Evolutionary conservation across 1,140 invertebrate species (phyloP).

Genomic region (Teleopsis dalmanni): DNA sequence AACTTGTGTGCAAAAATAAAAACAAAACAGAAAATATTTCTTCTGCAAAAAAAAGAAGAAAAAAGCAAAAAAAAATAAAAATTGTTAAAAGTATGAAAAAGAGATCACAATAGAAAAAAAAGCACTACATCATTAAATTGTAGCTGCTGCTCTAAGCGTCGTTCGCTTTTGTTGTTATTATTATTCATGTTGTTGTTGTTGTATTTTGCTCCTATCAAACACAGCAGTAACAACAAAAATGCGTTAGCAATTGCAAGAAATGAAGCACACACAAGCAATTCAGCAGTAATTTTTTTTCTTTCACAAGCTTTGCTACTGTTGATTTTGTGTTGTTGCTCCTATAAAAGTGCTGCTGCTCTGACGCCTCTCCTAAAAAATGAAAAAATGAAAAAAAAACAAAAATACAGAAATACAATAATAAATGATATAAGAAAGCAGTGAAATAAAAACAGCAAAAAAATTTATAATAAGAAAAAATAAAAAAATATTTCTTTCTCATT

Average conservation of each 20-base stretch:
- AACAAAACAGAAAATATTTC: not conserved
- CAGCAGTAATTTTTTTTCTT: too few species aligned
- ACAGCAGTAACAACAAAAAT: too few species aligned
- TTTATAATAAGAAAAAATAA: not conserved
- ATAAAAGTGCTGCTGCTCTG: too few species aligned
- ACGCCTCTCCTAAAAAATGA: not conserved
- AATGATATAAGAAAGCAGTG: not conserved
- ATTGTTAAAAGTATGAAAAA: not conserved
- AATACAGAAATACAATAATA: not conserved
- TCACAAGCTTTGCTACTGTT: too few species aligned
- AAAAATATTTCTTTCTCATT: constrained; percentile 20
- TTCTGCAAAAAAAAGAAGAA: not conserved
- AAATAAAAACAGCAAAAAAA: not conserved
- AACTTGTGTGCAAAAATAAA: not conserved
- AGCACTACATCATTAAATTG: too few species aligned
- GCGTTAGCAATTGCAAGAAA: too few species aligned
- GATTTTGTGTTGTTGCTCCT: too few species aligned
- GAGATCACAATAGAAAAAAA: not conserved
- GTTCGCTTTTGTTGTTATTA: too few species aligned
- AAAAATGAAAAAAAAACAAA: not conserved
- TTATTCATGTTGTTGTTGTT: too few species aligned
- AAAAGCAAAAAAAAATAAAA: not conserved
- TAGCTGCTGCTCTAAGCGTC: too few species aligned
- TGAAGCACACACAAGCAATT: too few species aligned
- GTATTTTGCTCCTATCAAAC: too few species aligned